Evolutionary conservation across 2,797 vertebrate species (phyloP).

Genomic region (Syngnathus acus): DNA sequence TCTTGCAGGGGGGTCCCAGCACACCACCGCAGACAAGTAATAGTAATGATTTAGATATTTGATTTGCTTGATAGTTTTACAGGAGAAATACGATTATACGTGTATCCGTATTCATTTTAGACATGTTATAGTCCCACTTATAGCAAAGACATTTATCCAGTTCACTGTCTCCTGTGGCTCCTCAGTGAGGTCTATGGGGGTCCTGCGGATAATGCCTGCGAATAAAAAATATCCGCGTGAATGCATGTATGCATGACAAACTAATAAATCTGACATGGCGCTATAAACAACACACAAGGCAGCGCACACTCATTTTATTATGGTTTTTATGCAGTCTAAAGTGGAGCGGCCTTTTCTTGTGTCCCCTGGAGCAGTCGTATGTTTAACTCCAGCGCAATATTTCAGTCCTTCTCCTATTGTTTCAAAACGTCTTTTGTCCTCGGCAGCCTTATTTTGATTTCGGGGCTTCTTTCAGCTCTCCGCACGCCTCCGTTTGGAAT

Average conservation of each 20-base stretch:
- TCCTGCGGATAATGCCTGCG: slow-evolving; percentile 35
- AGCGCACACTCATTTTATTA: slow-evolving; percentile 32
- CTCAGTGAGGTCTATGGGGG: slow-evolving; percentile 32
- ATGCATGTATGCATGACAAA: slow-evolving; percentile 31
- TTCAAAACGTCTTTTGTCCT: slow-evolving; percentile 56
- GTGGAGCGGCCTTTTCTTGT: slow-evolving; percentile 30
- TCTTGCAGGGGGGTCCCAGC: slow-evolving; percentile 44
- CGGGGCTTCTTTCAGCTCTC: slow-evolving; percentile 53
- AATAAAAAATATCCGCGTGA: slow-evolving; percentile 34
- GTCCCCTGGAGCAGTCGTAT: slow-evolving; percentile 40
- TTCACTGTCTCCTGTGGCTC: slow-evolving; percentile 34
- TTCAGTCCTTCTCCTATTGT: slow-evolving; percentile 52
- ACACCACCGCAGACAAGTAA: slow-evolving; percentile 39
- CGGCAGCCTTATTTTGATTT: slow-evolving; percentile 53
- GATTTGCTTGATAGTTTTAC: slow-evolving; percentile 48
- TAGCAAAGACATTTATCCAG: slow-evolving; percentile 44
- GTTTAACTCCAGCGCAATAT: slow-evolving; percentile 43
- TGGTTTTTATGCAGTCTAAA: slow-evolving; percentile 39
- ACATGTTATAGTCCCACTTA: slow-evolving; percentile 39
- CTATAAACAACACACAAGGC: slow-evolving; percentile 40
- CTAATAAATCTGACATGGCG: slow-evolving; percentile 43
- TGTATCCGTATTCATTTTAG: slow-evolving; percentile 43
- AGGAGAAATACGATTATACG: slow-evolving; percentile 33
- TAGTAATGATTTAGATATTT: slow-evolving; percentile 49
- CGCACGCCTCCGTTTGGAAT: slow-evolving; percentile 67